Conservation (phyloP, 92 coral and sea anemone genomes). For the Porites cylindrica region DNA sequence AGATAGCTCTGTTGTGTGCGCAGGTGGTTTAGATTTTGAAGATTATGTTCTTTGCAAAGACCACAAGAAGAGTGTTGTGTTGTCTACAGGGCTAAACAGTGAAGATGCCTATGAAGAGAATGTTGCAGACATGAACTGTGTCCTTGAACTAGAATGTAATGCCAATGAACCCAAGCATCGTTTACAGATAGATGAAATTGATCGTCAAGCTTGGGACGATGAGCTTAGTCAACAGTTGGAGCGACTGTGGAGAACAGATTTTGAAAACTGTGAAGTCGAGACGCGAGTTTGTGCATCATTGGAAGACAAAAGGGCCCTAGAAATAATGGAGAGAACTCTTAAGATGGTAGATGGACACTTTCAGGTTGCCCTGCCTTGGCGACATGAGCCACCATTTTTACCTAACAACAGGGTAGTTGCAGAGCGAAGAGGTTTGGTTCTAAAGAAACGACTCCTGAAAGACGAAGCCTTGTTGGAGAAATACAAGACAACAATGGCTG, state of each 20-base stretch:
- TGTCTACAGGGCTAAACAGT: not conserved
- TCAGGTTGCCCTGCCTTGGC: conserved; percentile 75
- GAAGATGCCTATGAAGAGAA: not conserved
- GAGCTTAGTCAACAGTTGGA: conserved; percentile 41
- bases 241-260: conserved; percentile 52
- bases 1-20: conserved; percentile 16
- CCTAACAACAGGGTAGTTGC: conserved; percentile 69
- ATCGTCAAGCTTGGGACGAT: conserved; percentile 24
- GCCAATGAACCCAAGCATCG: not conserved
- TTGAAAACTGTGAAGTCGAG: conserved; percentile 41
- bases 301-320: conserved; percentile 63
- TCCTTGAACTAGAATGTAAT: not conserved
- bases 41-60: not conserved
- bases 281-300: conserved; percentile 47
- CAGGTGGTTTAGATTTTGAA: not conserved
- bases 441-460: conserved; percentile 60
- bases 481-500: conserved; percentile 61
- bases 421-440: conserved; percentile 45
- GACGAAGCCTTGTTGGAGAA: conserved; percentile 52
- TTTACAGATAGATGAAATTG: not conserved
- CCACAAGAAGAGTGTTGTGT: not conserved
- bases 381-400: conserved; percentile 56
- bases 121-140: not conserved
- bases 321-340: conserved; percentile 48
- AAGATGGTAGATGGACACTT: conserved; percentile 49